Evolutionary conservation across 2,888 invertebrate genomes (phyloP).

Genomic region (Xestia c-nigrum): DNA sequence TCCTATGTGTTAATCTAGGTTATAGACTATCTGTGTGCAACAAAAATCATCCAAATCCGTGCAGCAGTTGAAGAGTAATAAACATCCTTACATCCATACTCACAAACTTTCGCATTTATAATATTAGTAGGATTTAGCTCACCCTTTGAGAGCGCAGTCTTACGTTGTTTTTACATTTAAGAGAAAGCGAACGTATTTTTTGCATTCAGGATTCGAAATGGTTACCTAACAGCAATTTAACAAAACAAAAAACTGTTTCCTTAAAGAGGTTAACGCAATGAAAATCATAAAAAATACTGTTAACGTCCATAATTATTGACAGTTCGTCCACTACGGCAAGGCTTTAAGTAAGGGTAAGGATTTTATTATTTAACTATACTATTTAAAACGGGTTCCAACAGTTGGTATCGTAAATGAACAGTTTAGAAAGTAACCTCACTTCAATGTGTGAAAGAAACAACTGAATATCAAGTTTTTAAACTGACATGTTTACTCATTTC

Average conservation of each 20-base stretch:
- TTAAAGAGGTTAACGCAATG: not conserved
- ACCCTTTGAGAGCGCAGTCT: no score
- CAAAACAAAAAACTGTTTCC: not conserved
- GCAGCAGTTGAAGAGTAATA: no score
- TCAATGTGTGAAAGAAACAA: not conserved
- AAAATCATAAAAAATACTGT: constrained; percentile 10
- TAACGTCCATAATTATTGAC: not conserved
- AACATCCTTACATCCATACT: no score
- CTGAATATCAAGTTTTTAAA: not conserved
- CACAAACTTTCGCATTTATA: no score
- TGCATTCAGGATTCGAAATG: not conserved
- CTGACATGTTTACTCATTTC: no score
- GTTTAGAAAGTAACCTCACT: constrained; percentile 7
- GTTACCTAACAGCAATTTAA: not conserved
- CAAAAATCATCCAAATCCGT: no score
- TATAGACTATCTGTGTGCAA: no score
- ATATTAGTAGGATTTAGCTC: no score
- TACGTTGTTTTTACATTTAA: not conserved
- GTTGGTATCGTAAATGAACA: constrained; percentile 22
- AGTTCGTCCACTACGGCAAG: constrained; percentile 1
- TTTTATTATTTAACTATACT: constrained; percentile 23
- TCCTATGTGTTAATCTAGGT: no score
- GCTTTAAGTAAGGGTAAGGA: not conserved
- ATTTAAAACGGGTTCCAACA: constrained; percentile 45
- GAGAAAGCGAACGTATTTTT: not conserved